Evolutionary conservation across 2,113 vertebrate species (phyloP).

Genomic region (Ptilorrhoa leucosticta): DNA sequence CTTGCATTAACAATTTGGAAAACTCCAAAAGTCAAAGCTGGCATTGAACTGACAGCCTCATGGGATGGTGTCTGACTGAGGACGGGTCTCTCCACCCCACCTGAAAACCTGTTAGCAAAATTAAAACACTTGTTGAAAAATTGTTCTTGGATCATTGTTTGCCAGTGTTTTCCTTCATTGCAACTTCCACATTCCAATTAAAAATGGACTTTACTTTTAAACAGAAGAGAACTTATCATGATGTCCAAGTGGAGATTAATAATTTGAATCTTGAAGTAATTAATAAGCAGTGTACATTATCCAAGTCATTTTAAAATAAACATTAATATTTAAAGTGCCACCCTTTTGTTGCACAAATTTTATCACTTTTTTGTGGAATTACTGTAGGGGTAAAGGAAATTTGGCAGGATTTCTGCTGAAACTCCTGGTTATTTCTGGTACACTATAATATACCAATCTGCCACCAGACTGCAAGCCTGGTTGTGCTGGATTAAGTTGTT

Average conservation of each 20-base stretch:
- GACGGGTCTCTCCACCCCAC: fast-evolving
- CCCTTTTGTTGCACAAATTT: background rate
- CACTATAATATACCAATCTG: background rate
- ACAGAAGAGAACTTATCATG: background rate
- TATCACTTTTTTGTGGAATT: background rate
- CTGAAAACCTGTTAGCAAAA: background rate
- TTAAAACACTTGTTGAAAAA: background rate
- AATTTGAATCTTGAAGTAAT: background rate
- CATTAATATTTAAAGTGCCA: background rate
- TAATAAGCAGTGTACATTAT: background rate
- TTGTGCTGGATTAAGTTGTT: background rate
- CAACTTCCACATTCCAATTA: background rate
- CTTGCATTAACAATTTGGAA: background rate
- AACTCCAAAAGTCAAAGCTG: background rate
- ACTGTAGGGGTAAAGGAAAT: background rate
- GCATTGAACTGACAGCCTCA: background rate
- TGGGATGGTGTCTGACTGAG: background rate
- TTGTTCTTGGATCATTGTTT: background rate
- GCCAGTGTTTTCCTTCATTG: background rate
- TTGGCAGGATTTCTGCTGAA: background rate
- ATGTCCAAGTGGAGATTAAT: background rate
- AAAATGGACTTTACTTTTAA: background rate
- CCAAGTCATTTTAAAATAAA: background rate
- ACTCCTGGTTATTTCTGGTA: background rate
- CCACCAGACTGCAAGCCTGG: background rate